A percentile compares a stretch with the other conserved stretches of the same genome.
These are phyloP conservation scores for Adela reaumurella DNA, from an alignment of 2,888 invertebrate genomes.

Conservation along the genomic window DNA sequence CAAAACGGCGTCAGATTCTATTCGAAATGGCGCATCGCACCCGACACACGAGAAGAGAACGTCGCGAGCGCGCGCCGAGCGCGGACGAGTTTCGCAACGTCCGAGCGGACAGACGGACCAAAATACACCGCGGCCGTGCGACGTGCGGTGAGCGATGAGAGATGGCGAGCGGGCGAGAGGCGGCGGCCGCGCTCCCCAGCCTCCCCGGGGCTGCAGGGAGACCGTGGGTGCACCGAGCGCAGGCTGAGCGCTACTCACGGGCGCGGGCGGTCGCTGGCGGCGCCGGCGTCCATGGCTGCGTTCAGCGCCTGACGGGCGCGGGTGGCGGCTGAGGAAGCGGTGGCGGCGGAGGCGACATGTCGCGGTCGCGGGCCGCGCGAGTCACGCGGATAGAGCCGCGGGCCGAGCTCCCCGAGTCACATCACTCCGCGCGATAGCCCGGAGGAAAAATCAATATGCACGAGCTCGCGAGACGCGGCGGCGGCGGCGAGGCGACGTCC, in stretches of 20 bases:
- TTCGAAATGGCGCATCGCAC: slow-evolving; percentile 49
- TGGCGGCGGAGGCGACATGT: slow-evolving; percentile 42
- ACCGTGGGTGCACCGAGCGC: slow-evolving; percentile 26
- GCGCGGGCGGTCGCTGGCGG: slow-evolving; percentile 44
- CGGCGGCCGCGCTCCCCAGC: slow-evolving; percentile 15
- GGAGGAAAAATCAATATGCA: slow-evolving; percentile 55
- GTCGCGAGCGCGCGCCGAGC: slow-evolving; percentile 38
- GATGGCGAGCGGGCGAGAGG: slow-evolving; percentile 5
- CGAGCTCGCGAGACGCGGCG: slow-evolving; percentile 50
- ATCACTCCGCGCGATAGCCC: slow-evolving; percentile 1
- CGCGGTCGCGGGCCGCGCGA: slow-evolving; percentile 49
- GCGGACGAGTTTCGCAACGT: slow-evolving; percentile 49
- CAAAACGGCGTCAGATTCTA: slow-evolving; percentile 29
- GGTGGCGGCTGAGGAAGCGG: slow-evolving; percentile 19
- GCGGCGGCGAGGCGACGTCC: slow-evolving; percentile 58
- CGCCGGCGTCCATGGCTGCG: slow-evolving; percentile 46
- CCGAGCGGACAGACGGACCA: slow-evolving; percentile 38
- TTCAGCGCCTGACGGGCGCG: slow-evolving; percentile 43
- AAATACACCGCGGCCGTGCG: slow-evolving; percentile 41
- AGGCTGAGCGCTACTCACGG: slow-evolving; percentile 18
- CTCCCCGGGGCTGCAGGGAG: slow-evolving; percentile 26
- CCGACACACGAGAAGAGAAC: slow-evolving; percentile 50
- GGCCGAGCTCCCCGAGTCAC: slow-evolving; percentile 22
- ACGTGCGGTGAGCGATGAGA: slow-evolving; percentile 21
- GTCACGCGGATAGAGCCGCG: slow-evolving; percentile 36